Base-by-base conservation (phyloP, 2,888 invertebrate genomes). In the Marronus borbonicus region DNA sequence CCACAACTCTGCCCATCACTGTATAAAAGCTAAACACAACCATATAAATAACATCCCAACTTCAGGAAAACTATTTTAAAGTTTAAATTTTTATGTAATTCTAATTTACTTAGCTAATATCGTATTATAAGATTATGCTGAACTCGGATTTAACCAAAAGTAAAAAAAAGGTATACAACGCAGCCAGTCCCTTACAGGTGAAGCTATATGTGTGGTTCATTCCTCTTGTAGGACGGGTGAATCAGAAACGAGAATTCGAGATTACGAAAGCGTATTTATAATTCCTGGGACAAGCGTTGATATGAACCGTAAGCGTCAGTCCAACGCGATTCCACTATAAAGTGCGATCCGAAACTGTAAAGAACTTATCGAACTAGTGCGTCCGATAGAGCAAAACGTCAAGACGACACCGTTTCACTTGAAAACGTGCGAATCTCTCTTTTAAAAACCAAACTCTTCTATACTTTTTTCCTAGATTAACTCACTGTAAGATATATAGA, bases 251-350 rank as follows among this genome's bases (percentile, higher is more conserved):
- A 91, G 72, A 72, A 72, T 92, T 90, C 92, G 92, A 91, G 93
- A 93, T 92, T 93, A 92, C 91, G 92, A 93, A 91, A 93, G 93
- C 90, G 93, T 93, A 89, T 93, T 93, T 92, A 93, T 93, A 90
- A 93, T 93, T 90, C 91, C 91, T 89, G 91, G 91, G 90, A 90
- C 91, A 90, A 91, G 91, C 90, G 90, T 91, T 90, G 91, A 90
- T 89, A 90, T 90, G 88, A 91, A 91, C 90, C 91, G 91, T 91
- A 91, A 91, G 91, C 87, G 81, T 81, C 82, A 80, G 80, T 80
- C 79, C 79, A 83, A 79, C 81, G 85, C 82, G 83, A 83, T 86
- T 86, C 87, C 87, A 86, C 86, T 87, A 85, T 86, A 83, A 81
- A 83, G 81, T 88, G 88, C 88, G 87, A 87, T 86, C 85, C 55